A percentile compares a stretch with the other conserved stretches of the same genome.
Conservation (phyloP, 2,113 vertebrate genomes). For the Leiothrix lutea region DNA sequence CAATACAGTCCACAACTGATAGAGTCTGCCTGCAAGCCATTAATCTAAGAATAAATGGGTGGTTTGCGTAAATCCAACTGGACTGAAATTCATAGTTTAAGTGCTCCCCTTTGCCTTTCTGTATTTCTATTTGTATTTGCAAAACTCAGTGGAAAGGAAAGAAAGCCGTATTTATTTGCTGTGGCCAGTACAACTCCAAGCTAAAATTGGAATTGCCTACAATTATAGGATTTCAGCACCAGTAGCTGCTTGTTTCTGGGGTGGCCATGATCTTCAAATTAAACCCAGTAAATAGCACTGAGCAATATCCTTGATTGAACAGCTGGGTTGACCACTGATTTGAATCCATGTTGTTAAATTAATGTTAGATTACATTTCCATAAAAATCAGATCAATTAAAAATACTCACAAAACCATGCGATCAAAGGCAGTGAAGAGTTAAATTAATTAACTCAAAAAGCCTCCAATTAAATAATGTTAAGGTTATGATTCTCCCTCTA, state of each 20-base stretch:
- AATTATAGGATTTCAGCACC: neutral
- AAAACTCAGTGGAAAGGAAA: neutral
- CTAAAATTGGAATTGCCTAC: constrained; percentile 6
- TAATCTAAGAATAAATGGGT: neutral
- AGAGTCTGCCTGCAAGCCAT: neutral
- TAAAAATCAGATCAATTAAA: constrained; percentile 68
- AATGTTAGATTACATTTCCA: constrained; percentile 60
- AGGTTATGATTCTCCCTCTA: constrained; percentile 36
- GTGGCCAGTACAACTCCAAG: neutral
- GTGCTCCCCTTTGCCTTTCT: neutral
- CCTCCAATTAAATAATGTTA: constrained; percentile 62
- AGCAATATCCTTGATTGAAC: constrained; percentile 31
- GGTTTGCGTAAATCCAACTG: neutral
- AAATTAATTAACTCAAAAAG: constrained; percentile 69
- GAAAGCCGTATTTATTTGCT: neutral
- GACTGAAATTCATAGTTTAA: neutral
- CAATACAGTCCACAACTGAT: neutral
- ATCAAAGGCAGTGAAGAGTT: constrained; percentile 67
- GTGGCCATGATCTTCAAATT: neutral
- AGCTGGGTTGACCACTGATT: constrained; percentile 53
- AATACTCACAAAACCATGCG: constrained; percentile 50
- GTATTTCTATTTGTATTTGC: neutral
- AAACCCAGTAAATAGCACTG: neutral
- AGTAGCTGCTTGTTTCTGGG: neutral
- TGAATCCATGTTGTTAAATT: constrained; percentile 57